Base-by-base conservation (phyloP, 2,113 vertebrate genomes). In the Silurus meridionalis region DNA sequence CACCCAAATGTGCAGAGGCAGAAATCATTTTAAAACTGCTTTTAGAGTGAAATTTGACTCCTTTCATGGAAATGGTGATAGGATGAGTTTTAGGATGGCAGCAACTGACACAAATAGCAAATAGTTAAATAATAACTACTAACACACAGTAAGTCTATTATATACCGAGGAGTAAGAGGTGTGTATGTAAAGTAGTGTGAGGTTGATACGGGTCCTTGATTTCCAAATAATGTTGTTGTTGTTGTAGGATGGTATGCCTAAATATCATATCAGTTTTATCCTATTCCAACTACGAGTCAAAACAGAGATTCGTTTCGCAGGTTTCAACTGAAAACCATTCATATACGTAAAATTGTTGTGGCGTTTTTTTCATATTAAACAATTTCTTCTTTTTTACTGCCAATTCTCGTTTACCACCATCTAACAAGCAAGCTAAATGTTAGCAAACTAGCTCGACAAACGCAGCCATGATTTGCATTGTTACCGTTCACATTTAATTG, bases 51-150 rank as follows among this genome's bases (percentile, higher is more conserved):
- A 80, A 60, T 61, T 6, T 46, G 19, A 13, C 14, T 80, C 57
- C 19, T 61, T 48, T 1, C 48, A 21, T 9, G 28, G 57, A 94
- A 93, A 92, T 91, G 81, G 85, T 60, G 84, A 48, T 89, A 90
- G 85, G 0, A 46, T 87, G 80, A 85, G 83, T 92, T 92, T 93
- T 92, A 92, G 93, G 57, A 58, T 80, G 25, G 2, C 28, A 7
- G 8, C 28, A 90, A 85, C 58, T 58, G 57, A 23, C 37, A 25
- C 17, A 85, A 19, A 37, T 37, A 37, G 3, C 8, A 21, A 2
- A n/a, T n/a, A 55, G 63, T 85, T 80, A 80, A 80, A 80, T 85
- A 69, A 85, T 69, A 85, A 80, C 63, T 67, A 80, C 9, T 21
- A 5, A 53, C 25, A 53, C 60, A 85, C 75, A 79, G 61, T 8